Evolutionary conservation across 2,888 invertebrate genomes (phyloP), one percentile per base, ranked within the genome.

Genomic region (Eupithecia abbreviata): DNA sequence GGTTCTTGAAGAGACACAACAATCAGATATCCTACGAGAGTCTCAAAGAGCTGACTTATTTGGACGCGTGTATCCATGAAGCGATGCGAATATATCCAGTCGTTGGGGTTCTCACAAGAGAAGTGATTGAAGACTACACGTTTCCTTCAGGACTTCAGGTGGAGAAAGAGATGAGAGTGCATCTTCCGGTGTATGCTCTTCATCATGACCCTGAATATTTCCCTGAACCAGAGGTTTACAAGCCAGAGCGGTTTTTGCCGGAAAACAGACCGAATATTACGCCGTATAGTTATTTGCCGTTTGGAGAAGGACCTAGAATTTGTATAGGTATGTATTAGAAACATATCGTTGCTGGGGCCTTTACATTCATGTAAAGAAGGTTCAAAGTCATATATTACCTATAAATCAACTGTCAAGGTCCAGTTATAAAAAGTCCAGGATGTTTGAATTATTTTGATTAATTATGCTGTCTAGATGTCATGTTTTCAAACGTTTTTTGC

Each of bases 251-350:
- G 45, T 93, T 93, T 79, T 77, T 89, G 0, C 83, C 83, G 0
- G 89, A 88, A 3, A 84, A 88, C 41, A 92, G 84, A 71, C 75
- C 80, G 0, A 84, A 87, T 15, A 85, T 93, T 3, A 88, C 79
- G 41, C 91, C 90, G 0, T 92, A 88, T 71, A 90, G 90, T 0
- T 93, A 90, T 77, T 80, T 92, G 71, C 92, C 93, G 0, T 94
- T 93, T 76, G 93, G 93, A 15, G 93, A 91, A 77, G 93, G 93
- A 2, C 91, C 89, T 0, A 87, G 93, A 77, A 83, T 88, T 66
- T 93, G 93, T 77, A 87, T 93, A 15, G 93, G 93, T 93, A 84
- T 85, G 88, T 74, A 66, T 10, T n/a, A n/a, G n/a, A n/a, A n/a
- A n/a, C 10, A 42, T 43, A 45, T 45, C 15, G 13, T 42, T 30